These are phyloP conservation scores for Osmerus mordax DNA, from an alignment of 2,113 vertebrate genomes.

Conservation along the genomic window DNA sequence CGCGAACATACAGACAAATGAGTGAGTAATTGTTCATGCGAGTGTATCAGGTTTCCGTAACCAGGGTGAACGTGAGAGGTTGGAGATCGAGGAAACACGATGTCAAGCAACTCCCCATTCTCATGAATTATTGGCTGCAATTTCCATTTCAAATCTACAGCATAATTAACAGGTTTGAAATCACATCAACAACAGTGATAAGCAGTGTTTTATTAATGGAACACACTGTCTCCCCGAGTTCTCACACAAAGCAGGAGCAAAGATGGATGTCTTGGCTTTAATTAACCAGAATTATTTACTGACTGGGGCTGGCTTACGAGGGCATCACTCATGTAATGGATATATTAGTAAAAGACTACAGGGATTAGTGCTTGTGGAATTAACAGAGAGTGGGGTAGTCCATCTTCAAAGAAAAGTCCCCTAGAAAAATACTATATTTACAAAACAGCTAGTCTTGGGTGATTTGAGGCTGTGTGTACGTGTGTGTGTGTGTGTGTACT, in stretches of 20 bases:
- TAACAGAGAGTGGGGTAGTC: constrained; percentile 62
- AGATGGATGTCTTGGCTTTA: constrained; percentile 71
- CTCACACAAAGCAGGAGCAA: constrained; percentile 52
- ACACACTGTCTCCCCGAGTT: constrained; percentile 45
- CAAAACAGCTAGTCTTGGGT: constrained; percentile 11
- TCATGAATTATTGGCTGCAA: constrained; percentile 50
- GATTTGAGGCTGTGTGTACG: background rate
- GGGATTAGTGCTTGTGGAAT: constrained; percentile 64
- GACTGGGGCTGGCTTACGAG: constrained; percentile 61
- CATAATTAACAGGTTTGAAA: constrained; percentile 65
- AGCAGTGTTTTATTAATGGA: constrained; percentile 68
- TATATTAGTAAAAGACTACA: constrained; percentile 70
- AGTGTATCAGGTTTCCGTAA: background rate
- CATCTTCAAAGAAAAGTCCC: constrained; percentile 36
- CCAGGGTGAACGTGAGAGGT: background rate
- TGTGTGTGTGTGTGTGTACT: constrained; percentile 1
- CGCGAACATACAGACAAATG: constrained; percentile 10
- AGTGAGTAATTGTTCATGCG: constrained; percentile 6
- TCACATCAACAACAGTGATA: constrained; percentile 58
- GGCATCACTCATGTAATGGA: constrained; percentile 73
- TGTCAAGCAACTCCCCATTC: constrained; percentile 31
- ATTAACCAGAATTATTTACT: constrained; percentile 76
- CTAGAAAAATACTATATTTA: constrained; percentile 43
- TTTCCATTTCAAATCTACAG: constrained; percentile 55
- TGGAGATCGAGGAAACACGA: constrained; percentile 23